Base-by-base conservation (phyloP, 2,888 invertebrate species). In the Leptopilina drosophilae region DNA sequence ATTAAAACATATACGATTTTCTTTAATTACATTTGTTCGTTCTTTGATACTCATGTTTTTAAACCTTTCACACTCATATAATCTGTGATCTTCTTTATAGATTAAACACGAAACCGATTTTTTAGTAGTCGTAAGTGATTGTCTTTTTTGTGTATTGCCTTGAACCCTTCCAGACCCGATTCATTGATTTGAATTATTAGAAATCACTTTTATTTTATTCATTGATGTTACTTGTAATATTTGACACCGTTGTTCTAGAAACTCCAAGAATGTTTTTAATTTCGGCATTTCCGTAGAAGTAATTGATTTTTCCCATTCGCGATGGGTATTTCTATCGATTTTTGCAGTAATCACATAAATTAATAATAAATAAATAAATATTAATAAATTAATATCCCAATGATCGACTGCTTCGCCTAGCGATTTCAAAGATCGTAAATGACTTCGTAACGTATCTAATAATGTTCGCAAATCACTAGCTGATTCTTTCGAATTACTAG, bases 251-350 rank as follows among this genome's bases (percentile, higher is more conserved):
- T 65, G 3, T 15, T 77, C 77, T 56, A 78, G 49, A 59, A 77
- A 79, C 49, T 56, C 42, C 5, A 46, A 40, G 11, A 81, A 65
- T 6, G 46, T 64, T 15, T 69, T 76, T 64, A 64, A 78, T 67
- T 56, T 79, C 40, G 78, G 78, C 78, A 77, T 65, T 42, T 80
- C 33, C 9, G 59, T 65, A 9, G 69, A 62, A 7, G 67, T 69
- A 1, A 81, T 20, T 5, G 65, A 46, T 26, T 64, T 77, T 77
- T 81, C 77, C 81, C 81, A 79, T 65, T 81, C 73, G n/a, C 49
- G 26, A 59, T 65, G 73, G 11, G 81, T 46, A 0, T 56, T n/a
- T 33, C 64, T 53, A 77, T 79, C 76, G 3, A 79, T 33, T 66
- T 81, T 79, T 5, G 59, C 8, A 2, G 66, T 64, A 0, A 81